These are phyloP conservation scores for Tyrannus savana DNA, from an alignment of 2,113 vertebrate genomes.

Conservation along the genomic window DNA sequence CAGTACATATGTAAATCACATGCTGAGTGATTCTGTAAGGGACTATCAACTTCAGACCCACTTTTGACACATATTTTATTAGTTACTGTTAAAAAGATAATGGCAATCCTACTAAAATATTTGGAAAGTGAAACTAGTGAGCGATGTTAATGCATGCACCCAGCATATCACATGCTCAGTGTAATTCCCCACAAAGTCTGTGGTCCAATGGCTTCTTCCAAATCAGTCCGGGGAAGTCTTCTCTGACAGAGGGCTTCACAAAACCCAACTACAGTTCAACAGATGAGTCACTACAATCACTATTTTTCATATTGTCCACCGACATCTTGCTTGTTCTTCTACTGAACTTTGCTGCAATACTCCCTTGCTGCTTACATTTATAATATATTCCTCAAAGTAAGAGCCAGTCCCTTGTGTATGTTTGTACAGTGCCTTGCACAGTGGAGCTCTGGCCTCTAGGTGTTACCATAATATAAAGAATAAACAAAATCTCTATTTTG, in stretches of 20 bases:
- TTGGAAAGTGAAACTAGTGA: background rate
- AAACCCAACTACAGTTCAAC: background rate
- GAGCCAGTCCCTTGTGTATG: background rate
- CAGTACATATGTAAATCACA: background rate
- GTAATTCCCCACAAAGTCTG: background rate
- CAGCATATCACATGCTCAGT: accelerated
- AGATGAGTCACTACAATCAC: background rate
- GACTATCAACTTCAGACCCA: background rate
- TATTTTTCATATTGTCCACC: background rate
- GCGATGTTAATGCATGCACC: background rate
- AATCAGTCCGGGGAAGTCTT: background rate
- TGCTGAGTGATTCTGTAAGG: background rate
- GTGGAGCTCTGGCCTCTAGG: slow-evolving; percentile 24
- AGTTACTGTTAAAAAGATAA: background rate
- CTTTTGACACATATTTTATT: background rate
- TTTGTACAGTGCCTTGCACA: background rate
- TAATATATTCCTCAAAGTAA: background rate
- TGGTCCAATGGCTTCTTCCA: background rate
- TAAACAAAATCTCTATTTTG: slow-evolving; percentile 4
- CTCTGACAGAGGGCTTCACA: background rate
- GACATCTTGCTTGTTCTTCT: background rate
- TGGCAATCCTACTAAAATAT: background rate
- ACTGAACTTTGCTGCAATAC: background rate
- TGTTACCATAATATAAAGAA: slow-evolving; percentile 61
- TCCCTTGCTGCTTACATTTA: background rate